phyloP scores from a whole-genome alignment of 2,888 invertebrate species.

The Caenorhabditis sp. region DNA sequence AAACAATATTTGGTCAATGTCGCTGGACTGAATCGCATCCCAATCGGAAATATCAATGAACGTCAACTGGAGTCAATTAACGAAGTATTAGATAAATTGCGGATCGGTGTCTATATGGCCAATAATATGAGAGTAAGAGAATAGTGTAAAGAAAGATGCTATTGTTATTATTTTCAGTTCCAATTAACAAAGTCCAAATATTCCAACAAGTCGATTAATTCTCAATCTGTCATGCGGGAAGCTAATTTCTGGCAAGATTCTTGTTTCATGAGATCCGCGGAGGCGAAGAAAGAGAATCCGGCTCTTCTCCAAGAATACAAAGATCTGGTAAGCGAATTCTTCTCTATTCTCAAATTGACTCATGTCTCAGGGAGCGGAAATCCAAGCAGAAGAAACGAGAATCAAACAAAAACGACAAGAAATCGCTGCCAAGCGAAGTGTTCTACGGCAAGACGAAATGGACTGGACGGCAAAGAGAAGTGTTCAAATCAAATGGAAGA shows the following conservation, averaged over 20 bases:
- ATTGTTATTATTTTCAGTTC: conserved; percentile 32
- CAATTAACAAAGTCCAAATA: conserved; percentile 54
- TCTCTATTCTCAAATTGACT: neutral
- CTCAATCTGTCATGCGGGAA: conserved; percentile 35
- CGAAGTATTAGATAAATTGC: neutral
- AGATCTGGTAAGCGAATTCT: neutral
- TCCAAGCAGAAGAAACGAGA: neutral
- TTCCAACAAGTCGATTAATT: conserved; percentile 44
- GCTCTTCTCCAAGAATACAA: neutral
- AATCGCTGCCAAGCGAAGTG: conserved; percentile 26
- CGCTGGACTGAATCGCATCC: conserved; percentile 64
- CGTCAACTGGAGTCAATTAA: neutral
- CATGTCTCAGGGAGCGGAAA: conserved; percentile 1
- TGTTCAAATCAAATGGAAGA: conserved; percentile 26
- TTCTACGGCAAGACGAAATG: conserved; percentile 2
- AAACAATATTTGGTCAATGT: conserved; percentile 68
- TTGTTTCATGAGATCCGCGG: neutral
- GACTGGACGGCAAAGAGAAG: conserved; percentile 39
- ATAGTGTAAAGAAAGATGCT: neutral
- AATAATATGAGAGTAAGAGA: conserved; percentile 36
- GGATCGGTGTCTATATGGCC: conserved; percentile 36
- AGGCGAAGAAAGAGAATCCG: neutral
- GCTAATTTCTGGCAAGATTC: neutral
- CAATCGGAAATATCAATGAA: conserved; percentile 62
- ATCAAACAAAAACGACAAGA: conserved; percentile 6